Evolutionary conservation across 2,797 vertebrate genomes (phyloP), one percentile per base, ranked within the genome.

Genomic region (Crocidura indochinensis): DNA sequence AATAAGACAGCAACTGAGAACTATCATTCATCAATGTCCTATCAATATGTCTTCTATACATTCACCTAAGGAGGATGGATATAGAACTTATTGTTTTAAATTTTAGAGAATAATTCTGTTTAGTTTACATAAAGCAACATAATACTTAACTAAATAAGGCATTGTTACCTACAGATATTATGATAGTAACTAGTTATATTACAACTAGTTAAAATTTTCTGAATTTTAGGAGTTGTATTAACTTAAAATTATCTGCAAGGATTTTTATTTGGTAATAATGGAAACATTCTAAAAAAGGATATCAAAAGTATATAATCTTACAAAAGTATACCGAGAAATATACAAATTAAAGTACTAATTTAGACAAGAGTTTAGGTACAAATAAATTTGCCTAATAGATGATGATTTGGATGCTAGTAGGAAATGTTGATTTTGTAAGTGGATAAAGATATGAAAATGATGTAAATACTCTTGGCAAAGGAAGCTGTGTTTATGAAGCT

Each of bases 171-270:
- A 7, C 4, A 78, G 17, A 79, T 90, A 94, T 94, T 85, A 89
- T 90, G 64, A 79, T 68, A 80, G 29, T 22, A 93, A n/a, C 38
- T n/a, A 88, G 79, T 82, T 90, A n/a, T 90, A 74, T 49, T 86
- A 91, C 90, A 92, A 91, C 87, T 91, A 76, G 29, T 84, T 73
- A 49, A 81, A 90, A 69, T 93, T 12, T 67, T 20, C 65, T 88
- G 56, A 95, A 56, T 51, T 85, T 38, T 10, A 80, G 60, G n/a
- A 79, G 88, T 62, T 44, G 5, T 74, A 22, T 86, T 86, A 89
- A 82, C 38, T 94, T 87, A 56, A 15, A 91, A 85, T 94, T 91
- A 79, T 49, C 11, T 85, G 82, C 65, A 69, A 49, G 75, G 5
- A 38, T 8, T 79, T 6, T 11, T 93, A 53, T 49, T 92, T 65